These are phyloP conservation scores for Cryptophagus acutangulus DNA, from an alignment of 2,888 invertebrate genomes.

Conservation along the genomic window DNA sequence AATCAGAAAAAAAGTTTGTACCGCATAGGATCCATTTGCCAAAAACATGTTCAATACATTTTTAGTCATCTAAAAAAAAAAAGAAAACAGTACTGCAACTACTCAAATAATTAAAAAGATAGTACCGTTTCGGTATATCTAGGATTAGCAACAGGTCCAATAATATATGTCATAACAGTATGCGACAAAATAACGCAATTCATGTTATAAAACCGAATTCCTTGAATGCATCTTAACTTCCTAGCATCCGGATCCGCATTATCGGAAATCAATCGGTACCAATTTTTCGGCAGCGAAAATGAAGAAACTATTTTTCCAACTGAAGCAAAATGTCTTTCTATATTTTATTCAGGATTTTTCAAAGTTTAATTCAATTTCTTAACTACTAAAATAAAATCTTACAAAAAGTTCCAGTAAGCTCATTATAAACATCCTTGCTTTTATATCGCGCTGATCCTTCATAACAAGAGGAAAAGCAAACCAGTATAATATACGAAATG, in stretches of 20 bases:
- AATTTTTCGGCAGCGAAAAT: neutral
- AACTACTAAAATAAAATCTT: too few species aligned
- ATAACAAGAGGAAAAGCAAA: too few species aligned
- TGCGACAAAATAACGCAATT: neutral
- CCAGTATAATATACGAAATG: too few species aligned
- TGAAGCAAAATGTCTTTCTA: too few species aligned
- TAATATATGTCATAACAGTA: neutral
- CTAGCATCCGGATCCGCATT: neutral
- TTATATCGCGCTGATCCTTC: too few species aligned
- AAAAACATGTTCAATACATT: conserved; percentile 28
- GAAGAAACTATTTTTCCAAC: neutral
- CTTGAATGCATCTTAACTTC: neutral
- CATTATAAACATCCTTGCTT: too few species aligned
- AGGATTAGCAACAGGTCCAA: neutral
- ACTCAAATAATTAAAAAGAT: too few species aligned
- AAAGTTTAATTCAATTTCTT: too few species aligned
- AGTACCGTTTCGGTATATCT: neutral
- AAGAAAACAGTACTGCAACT: too few species aligned
- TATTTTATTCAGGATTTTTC: too few species aligned
- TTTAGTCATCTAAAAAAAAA: conserved; percentile 22
- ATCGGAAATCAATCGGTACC: neutral
- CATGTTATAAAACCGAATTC: neutral
- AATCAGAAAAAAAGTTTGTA: conserved; percentile 35
- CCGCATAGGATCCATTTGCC: conserved; percentile 33
- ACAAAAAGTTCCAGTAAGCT: too few species aligned